These are phyloP conservation scores for Nasonia longicornis DNA, from an alignment of 1,140 invertebrate genomes.

Conservation along the genomic window DNA sequence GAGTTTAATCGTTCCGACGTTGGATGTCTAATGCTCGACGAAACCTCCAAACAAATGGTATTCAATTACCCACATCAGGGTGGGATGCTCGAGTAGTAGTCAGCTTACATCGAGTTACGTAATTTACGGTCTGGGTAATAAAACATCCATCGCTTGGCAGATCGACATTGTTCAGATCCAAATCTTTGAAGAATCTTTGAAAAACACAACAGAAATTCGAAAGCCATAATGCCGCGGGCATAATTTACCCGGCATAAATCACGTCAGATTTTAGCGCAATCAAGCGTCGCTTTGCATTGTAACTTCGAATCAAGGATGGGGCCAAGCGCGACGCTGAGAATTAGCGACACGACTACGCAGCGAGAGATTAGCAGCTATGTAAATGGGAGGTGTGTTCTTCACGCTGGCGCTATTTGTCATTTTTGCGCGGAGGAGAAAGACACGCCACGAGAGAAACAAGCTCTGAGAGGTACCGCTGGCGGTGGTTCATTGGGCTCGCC, in stretches of 20 bases:
- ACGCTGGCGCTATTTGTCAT: slow-evolving; percentile 55
- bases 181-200: too few relatives aligned
- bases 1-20: slow-evolving; percentile 59
- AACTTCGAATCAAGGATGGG: slow-evolving; percentile 52
- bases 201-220: too few relatives aligned
- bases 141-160: too few relatives aligned
- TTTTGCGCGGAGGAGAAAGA: slow-evolving; percentile 48
- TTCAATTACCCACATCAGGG: background rate
- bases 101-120: too few relatives aligned
- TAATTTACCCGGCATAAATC: slow-evolving; percentile 40
- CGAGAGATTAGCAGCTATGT: slow-evolving; percentile 56
- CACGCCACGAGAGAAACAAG: slow-evolving; percentile 13
- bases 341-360: slow-evolving; percentile 15
- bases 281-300: slow-evolving; percentile 53
- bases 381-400: slow-evolving; percentile 55
- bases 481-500: slow-evolving; percentile 24
- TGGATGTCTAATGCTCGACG: slow-evolving; percentile 34
- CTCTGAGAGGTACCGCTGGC: background rate
- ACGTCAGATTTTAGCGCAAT: slow-evolving; percentile 52
- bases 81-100: too few relatives aligned
- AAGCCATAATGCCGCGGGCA: background rate
- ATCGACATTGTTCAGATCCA: too few relatives aligned
- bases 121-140: too few relatives aligned
- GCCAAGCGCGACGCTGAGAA: slow-evolving; percentile 37
- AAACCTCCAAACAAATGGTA: slow-evolving; percentile 25